Evolutionary conservation across 2,113 vertebrate genomes (phyloP).

Genomic region (Carollia perspicillata): DNA sequence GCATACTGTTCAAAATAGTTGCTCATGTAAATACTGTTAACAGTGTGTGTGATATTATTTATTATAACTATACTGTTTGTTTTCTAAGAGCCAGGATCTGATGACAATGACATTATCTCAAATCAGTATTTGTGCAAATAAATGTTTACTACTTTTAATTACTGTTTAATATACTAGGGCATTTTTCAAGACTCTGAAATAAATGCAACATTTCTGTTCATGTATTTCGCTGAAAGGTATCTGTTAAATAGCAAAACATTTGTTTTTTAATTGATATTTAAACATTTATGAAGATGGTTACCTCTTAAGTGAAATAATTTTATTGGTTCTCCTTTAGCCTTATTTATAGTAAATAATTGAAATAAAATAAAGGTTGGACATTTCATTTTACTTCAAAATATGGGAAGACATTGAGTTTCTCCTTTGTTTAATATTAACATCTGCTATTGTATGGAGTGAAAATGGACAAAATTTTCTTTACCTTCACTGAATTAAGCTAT

Average conservation of each 20-base stretch:
- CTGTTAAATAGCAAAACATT: not conserved
- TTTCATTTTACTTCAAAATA: not conserved
- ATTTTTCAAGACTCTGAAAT: not conserved
- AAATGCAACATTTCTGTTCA: not conserved
- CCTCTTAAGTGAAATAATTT: constrained; percentile 3
- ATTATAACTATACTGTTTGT: not conserved
- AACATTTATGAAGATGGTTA: constrained; percentile 26
- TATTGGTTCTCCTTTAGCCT: not conserved
- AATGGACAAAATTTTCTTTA: not conserved
- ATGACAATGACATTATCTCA: not conserved
- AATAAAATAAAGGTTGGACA: not conserved
- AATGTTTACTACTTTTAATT: not conserved
- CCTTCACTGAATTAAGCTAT: not conserved
- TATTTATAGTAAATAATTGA: not conserved
- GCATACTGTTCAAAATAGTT: not conserved
- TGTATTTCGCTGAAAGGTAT: not conserved
- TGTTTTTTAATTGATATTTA: not conserved
- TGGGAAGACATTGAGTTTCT: not conserved
- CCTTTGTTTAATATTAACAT: not conserved
- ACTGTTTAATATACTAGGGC: not conserved
- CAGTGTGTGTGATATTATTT: not conserved
- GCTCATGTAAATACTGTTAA: not conserved
- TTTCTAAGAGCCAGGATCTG: not conserved
- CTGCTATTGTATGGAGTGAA: not conserved
- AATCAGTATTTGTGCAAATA: not conserved